phyloP scores from a whole-genome alignment of 2,113 vertebrate species.

The Vireo altiloquus region DNA sequence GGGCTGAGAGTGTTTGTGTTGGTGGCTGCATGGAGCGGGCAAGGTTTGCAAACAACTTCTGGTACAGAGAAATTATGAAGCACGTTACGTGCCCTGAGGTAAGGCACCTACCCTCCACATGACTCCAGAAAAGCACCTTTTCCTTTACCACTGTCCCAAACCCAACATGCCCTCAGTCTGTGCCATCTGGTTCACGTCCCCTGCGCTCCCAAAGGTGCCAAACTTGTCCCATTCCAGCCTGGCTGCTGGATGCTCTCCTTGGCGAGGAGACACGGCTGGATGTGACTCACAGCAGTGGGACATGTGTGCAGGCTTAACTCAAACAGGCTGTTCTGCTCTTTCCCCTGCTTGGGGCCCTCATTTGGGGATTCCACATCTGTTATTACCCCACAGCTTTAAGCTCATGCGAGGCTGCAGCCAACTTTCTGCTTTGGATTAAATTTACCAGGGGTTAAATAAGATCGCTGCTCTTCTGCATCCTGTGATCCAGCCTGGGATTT shows the following conservation, averaged over 20 bases:
- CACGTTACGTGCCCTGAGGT: background rate
- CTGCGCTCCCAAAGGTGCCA: background rate
- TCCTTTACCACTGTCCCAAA: background rate
- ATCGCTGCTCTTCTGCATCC: background rate
- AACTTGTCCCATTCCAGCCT: background rate
- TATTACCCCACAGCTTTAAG: background rate
- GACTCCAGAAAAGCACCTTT: background rate
- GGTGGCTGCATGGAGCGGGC: background rate
- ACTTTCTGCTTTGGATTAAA: slow-evolving; percentile 5
- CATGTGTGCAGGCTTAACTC: background rate
- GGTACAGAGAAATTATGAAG: background rate
- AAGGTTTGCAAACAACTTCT: background rate
- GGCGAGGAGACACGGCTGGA: background rate
- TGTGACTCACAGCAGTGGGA: background rate
- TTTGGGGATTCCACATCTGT: slow-evolving; percentile 3
- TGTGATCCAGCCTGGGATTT: background rate
- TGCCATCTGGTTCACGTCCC: background rate
- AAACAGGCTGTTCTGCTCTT: background rate
- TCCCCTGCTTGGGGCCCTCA: background rate
- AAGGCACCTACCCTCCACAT: rapidly evolving
- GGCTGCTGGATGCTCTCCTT: background rate
- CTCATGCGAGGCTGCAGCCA: background rate
- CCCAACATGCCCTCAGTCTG: background rate
- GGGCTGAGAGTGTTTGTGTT: background rate
- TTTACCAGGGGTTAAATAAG: background rate